A percentile compares a stretch with the other conserved stretches of the same genome.
Conservation (phyloP, 2,113 vertebrate genomes). For the Eolophus roseicapilla region DNA sequence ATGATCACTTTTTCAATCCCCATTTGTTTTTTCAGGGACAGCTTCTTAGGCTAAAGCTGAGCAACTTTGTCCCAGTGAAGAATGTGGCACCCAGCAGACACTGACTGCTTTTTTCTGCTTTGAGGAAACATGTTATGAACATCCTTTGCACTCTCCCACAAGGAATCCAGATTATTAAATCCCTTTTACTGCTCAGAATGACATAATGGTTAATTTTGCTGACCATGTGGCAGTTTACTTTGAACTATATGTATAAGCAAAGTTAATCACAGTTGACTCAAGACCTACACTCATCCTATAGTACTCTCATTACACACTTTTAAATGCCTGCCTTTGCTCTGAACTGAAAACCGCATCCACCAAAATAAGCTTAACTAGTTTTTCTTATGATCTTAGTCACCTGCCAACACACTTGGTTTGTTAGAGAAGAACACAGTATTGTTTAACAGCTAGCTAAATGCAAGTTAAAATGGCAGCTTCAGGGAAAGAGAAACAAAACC, state of each 20-base stretch:
- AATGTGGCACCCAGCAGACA: neutral
- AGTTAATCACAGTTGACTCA: neutral
- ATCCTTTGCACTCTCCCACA: neutral
- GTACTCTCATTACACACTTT: neutral
- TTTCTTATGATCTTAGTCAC: slow-evolving; percentile 28
- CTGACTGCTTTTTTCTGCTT: neutral
- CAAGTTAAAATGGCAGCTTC: neutral
- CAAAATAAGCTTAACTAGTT: neutral
- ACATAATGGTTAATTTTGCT: neutral
- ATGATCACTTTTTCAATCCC: neutral
- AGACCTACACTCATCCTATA: neutral
- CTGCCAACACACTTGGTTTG: neutral
- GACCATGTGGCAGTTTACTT: neutral
- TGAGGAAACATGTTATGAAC: neutral
- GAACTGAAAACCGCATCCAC: slow-evolving; percentile 7
- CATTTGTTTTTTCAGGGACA: neutral
- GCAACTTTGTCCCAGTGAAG: neutral
- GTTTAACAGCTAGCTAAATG: neutral
- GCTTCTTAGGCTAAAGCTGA: neutral
- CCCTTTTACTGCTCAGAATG: neutral
- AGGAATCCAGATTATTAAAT: neutral
- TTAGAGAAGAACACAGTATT: neutral
- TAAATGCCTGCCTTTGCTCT: neutral
- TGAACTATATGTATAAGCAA: neutral
- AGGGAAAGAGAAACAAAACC: neutral